Evolutionary conservation across 2,888 invertebrate species (phyloP).

Genomic region (Dolomedes plantarius): DNA sequence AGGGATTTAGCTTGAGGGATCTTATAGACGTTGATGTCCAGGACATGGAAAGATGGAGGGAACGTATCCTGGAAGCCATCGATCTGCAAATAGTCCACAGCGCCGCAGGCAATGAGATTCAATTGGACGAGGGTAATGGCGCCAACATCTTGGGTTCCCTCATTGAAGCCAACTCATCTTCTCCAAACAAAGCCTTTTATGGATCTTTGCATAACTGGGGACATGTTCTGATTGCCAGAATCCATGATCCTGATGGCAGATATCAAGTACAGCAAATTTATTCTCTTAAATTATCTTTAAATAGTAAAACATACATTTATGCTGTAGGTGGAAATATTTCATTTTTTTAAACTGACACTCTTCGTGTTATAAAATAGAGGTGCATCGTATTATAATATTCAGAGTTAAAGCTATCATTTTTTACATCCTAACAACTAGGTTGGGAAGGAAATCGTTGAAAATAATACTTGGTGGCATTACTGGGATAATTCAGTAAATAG

Average conservation of each 20-base stretch:
- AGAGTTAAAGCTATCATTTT: no score
- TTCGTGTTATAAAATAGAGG: no score
- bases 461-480: no score
- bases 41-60: slow-evolving; percentile 84
- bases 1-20: slow-evolving; percentile 59
- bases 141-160: slow-evolving; percentile 88
- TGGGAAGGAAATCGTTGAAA: no score
- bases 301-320: no score
- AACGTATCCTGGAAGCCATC: slow-evolving; percentile 84
- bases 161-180: slow-evolving; percentile 80
- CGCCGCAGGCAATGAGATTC: slow-evolving; percentile 79
- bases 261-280: no score
- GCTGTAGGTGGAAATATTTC: no score
- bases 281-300: no score
- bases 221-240: slow-evolving; percentile 82
- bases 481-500: no score
- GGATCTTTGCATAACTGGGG: slow-evolving; percentile 90
- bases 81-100: slow-evolving; percentile 78
- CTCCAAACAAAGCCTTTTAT: slow-evolving; percentile 76
- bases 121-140: slow-evolving; percentile 83
- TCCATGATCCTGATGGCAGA: neutral
- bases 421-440: no score
- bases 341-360: no score
- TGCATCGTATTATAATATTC: no score
- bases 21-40: slow-evolving; percentile 65